phyloP scores from a whole-genome alignment of 2,113 vertebrate species.

The Acrocephalus arundinaceus region DNA sequence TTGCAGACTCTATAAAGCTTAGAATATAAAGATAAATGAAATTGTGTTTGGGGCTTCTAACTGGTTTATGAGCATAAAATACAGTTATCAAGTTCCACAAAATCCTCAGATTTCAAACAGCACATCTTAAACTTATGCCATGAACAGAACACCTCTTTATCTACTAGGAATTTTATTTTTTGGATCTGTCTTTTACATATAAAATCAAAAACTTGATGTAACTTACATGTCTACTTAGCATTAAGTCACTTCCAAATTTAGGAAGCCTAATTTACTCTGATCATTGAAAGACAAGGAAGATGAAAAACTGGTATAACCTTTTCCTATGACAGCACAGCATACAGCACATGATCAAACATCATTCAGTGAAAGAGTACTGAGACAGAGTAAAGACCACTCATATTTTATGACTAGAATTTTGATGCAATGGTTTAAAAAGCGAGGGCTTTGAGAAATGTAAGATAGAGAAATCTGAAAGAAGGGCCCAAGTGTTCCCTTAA shows the following conservation, averaged over 20 bases:
- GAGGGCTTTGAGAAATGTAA: neutral
- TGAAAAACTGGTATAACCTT: neutral
- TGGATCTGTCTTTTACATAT: neutral
- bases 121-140: neutral
- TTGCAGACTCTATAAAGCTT: constrained; percentile 73
- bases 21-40: constrained; percentile 81
- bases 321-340: neutral
- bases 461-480: neutral
- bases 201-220: neutral
- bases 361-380: neutral
- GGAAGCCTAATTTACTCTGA: neutral
- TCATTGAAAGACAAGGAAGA: neutral
- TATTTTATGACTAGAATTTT: neutral
- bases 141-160: neutral
- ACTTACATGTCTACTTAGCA: neutral
- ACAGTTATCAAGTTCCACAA: constrained; percentile 28
- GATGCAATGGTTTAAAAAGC: neutral
- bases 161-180: neutral
- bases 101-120: constrained; percentile 15
- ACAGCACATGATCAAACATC: neutral
- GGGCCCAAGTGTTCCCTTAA: neutral
- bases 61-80: constrained; percentile 70
- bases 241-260: neutral
- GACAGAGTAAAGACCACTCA: neutral
- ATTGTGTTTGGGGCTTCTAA: constrained; percentile 62